Percentiles rank a stretch among this genome's conserved stretches.
Evolutionary conservation across 1,140 invertebrate species (phyloP).

Genomic region (Dendrolimus punctatus): DNA sequence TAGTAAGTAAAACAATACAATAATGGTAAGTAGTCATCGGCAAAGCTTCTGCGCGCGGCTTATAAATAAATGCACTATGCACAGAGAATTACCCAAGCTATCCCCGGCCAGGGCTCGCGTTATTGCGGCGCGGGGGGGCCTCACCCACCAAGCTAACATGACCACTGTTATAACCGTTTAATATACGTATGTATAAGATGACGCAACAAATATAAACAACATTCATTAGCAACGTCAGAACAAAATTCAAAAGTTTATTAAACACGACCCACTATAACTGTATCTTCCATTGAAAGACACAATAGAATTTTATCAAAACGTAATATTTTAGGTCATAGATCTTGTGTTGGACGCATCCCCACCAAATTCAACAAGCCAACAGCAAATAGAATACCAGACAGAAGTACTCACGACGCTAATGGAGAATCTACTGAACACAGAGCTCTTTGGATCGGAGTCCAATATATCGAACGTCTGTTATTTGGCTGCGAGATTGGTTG

Average conservation of each 20-base stretch:
- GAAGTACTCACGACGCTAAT: slow-evolving; percentile 93
- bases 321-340: slow-evolving; percentile 79
- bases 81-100: too few relatives aligned
- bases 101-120: too few relatives aligned
- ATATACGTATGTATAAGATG: background rate
- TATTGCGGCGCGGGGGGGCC: too few relatives aligned
- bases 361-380: slow-evolving; percentile 82
- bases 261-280: too few relatives aligned
- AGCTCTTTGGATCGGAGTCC: slow-evolving; percentile 86
- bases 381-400: slow-evolving; percentile 93
- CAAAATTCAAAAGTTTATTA: too few relatives aligned
- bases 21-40: too few relatives aligned
- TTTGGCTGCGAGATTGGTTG: slow-evolving; percentile 92
- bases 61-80: too few relatives aligned
- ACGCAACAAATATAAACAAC: background rate
- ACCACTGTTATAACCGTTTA: background rate
- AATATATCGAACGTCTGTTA: slow-evolving; percentile 96
- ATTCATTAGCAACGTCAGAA: background rate
- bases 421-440: slow-evolving; percentile 94
- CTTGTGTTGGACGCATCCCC: slow-evolving; percentile 91
- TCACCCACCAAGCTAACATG: too few relatives aligned
- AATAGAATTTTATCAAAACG: background rate
- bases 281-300: too few relatives aligned
- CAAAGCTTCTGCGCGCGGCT: too few relatives aligned
- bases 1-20: too few relatives aligned